A percentile compares a stretch with the other conserved stretches of the same genome.
Conservation (phyloP, 2,113 vertebrate genomes). For the Marmota monax region DNA sequence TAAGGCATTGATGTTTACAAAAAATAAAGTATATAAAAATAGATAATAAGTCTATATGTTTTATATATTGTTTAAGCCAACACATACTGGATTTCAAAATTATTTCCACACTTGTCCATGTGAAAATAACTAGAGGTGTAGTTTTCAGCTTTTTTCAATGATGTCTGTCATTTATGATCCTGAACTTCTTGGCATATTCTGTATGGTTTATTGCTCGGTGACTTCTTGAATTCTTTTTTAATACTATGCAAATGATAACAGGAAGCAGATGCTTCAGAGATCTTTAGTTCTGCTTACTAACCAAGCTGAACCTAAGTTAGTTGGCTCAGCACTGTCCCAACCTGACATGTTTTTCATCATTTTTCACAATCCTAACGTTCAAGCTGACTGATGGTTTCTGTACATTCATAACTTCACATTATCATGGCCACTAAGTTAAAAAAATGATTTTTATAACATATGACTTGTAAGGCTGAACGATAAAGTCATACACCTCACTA, state of each 20-base stretch:
- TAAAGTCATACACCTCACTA: background rate
- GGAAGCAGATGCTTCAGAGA: slow-evolving; percentile 60
- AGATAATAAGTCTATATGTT: background rate
- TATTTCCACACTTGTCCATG: background rate
- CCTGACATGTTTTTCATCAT: slow-evolving; percentile 35
- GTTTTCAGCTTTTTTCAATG: background rate
- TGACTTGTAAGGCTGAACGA: background rate
- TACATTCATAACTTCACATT: background rate
- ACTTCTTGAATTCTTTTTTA: slow-evolving; percentile 20
- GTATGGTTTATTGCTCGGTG: background rate
- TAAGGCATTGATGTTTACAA: background rate
- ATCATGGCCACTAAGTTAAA: background rate
- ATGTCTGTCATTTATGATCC: background rate
- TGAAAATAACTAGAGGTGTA: background rate
- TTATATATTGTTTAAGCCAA: background rate
- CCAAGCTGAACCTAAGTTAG: slow-evolving; percentile 66
- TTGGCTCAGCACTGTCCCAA: background rate
- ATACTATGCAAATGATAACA: slow-evolving; percentile 45
- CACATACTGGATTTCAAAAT: background rate
- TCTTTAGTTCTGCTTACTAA: slow-evolving; percentile 54
- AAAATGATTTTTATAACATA: background rate
- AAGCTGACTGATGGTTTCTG: background rate
- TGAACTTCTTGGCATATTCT: slow-evolving; percentile 18
- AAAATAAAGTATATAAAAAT: background rate
- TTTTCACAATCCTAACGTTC: slow-evolving; percentile 66